Conservation (phyloP, 2,888 invertebrate species). For the Rhingia campestris region DNA sequence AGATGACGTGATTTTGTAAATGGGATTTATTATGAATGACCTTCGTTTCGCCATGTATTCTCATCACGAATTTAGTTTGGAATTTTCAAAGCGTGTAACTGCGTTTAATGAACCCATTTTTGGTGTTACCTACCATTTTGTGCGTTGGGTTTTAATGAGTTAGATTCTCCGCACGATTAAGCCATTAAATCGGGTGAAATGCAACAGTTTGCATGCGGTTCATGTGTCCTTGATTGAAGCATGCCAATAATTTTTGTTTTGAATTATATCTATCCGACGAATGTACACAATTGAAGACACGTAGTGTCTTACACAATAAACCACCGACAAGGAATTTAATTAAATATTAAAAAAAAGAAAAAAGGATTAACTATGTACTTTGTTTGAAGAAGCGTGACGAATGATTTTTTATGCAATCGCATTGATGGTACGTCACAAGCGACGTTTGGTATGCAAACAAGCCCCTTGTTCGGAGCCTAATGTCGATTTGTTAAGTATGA, state of each 20-base stretch:
- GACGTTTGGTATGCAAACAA: not conserved
- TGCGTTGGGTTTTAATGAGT: not conserved
- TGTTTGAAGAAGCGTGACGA: conserved; percentile 33
- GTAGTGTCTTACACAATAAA: conserved; percentile 21
- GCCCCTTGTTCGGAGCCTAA: not conserved
- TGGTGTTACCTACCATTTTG: not conserved
- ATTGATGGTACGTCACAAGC: not conserved
- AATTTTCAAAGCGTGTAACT: not conserved
- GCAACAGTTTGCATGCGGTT: conserved; percentile 2
- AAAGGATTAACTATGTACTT: not conserved
- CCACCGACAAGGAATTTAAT: conserved; percentile 1
- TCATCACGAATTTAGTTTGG: conserved; percentile 11
- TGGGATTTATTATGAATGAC: conserved; percentile 9
- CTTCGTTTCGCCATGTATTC: conserved; percentile 32
- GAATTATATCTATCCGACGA: not conserved
- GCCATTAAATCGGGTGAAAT: conserved; percentile 1
- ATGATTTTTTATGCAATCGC: conserved; percentile 17
- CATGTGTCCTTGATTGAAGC: conserved; percentile 34
- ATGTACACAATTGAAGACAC: conserved; percentile 10
- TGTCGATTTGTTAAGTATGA: no score
- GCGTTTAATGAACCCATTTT: conserved; percentile 31
- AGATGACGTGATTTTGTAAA: not conserved
- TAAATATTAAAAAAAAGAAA: not conserved
- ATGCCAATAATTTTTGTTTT: conserved; percentile 35
- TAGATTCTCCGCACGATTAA: not conserved